Percentiles rank a stretch among this genome's conserved stretches.
Evolutionary conservation across 2,888 invertebrate species (phyloP).

Genomic region (Acronicta aceris): DNA sequence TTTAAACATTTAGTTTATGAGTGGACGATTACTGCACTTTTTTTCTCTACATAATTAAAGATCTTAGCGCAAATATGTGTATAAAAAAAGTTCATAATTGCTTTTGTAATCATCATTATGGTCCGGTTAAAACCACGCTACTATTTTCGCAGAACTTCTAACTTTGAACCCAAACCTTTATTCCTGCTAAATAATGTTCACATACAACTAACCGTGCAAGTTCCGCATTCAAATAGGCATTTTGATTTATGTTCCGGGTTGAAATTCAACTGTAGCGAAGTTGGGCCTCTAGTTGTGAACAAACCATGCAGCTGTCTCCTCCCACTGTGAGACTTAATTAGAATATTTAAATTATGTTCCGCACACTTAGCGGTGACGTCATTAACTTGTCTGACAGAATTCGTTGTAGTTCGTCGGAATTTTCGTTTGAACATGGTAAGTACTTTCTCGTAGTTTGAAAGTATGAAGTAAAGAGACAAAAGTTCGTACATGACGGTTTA

Average conservation of each 20-base stretch:
- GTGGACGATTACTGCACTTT: too few relatives aligned
- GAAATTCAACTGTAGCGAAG: constrained; percentile 34
- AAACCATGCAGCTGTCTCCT: constrained; percentile 22
- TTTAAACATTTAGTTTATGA: too few relatives aligned
- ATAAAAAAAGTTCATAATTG: too few relatives aligned
- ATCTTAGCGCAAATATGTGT: too few relatives aligned
- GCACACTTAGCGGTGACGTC: constrained; percentile 8
- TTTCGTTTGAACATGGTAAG: neutral
- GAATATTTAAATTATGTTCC: constrained; percentile 42
- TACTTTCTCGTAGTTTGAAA: too few relatives aligned
- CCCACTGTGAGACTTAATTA: constrained; percentile 27
- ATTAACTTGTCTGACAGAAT: constrained; percentile 7
- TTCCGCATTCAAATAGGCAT: constrained; percentile 33
- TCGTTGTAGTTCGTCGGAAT: constrained; percentile 9
- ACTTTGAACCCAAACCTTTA: constrained; percentile 44
- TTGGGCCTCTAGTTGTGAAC: constrained; percentile 27
- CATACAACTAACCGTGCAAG: constrained; percentile 13
- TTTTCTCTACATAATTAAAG: too few relatives aligned
- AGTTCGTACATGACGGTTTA: too few relatives aligned
- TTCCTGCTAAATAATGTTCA: constrained; percentile 25
- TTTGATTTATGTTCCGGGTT: constrained; percentile 45
- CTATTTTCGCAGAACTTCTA: neutral
- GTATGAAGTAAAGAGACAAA: too few relatives aligned
- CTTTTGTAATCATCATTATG: too few relatives aligned
- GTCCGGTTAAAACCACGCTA: too few relatives aligned